A percentile compares a stretch with the other conserved stretches of the same genome.
Evolutionary conservation across 2,797 vertebrate genomes (phyloP).

Genomic region (Moxostoma hubbsi): DNA sequence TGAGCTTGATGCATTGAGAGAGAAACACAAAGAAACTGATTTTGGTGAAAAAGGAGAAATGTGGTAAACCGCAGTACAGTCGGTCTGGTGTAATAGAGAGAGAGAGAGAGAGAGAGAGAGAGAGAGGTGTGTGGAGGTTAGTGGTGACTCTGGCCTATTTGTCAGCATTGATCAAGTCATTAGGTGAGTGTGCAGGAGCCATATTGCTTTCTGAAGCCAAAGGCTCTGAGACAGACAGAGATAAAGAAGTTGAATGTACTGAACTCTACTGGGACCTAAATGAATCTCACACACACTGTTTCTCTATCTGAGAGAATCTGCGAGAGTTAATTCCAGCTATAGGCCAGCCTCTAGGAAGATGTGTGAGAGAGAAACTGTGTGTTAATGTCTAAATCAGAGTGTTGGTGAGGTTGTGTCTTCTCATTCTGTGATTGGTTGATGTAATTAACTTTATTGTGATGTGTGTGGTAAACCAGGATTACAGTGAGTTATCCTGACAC

Average conservation of each 20-base stretch:
- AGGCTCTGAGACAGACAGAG: slow-evolving; percentile 70
- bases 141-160: slow-evolving; percentile 71
- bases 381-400: neutral
- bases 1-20: no score
- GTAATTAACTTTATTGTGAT: slow-evolving; percentile 85
- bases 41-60: no score
- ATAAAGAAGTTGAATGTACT: slow-evolving; percentile 9
- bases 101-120: slow-evolving; percentile 17
- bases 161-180: slow-evolving; percentile 85
- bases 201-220: slow-evolving; percentile 82
- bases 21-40: no score
- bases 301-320: slow-evolving; percentile 42
- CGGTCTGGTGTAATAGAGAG: slow-evolving; percentile 1
- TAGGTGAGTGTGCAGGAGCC: slow-evolving; percentile 79
- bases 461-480: slow-evolving; percentile 84
- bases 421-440: slow-evolving; percentile 83
- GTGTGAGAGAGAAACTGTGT: no score
- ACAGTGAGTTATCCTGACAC: slow-evolving; percentile 66
- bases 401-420: slow-evolving; percentile 63
- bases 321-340: neutral
- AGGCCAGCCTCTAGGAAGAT: no score
- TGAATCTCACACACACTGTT: slow-evolving; percentile 33
- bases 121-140: neutral
- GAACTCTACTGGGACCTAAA: slow-evolving; percentile 12
- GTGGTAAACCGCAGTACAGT: no score